These are phyloP conservation scores for Ahaetulla prasina DNA, from an alignment of 2,113 vertebrate genomes.

Conservation along the genomic window DNA sequence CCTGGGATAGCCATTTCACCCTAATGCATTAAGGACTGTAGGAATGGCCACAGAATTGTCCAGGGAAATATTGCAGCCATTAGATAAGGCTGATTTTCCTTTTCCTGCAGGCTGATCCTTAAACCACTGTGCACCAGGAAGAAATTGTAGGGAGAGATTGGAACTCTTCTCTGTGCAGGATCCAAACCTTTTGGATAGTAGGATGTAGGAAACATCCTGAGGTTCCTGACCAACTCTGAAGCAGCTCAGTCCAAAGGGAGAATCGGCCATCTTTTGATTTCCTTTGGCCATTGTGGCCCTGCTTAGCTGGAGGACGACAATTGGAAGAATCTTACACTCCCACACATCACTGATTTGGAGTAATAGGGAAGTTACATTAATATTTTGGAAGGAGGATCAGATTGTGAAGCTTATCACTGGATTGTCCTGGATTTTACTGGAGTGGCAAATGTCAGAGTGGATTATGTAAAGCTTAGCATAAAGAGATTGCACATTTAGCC, in stretches of 20 bases:
- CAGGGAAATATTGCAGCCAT: not conserved
- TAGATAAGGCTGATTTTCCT: not conserved
- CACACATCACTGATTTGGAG: not conserved
- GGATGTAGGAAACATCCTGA: not conserved
- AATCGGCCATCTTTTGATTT: not conserved
- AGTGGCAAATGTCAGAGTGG: not conserved
- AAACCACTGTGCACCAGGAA: not conserved
- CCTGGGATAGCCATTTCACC: not conserved
- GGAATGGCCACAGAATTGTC: not conserved
- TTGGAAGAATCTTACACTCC: not conserved
- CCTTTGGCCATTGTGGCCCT: not conserved
- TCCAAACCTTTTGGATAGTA: not conserved
- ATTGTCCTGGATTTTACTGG: not conserved
- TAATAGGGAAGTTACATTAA: not conserved
- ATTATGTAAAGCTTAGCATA: not conserved
- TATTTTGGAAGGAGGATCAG: not conserved
- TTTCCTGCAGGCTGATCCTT: not conserved
- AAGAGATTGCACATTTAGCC: not conserved
- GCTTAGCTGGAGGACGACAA: not conserved
- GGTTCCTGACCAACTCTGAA: not conserved
- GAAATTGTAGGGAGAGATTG: not conserved
- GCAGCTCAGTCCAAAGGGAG: not conserved
- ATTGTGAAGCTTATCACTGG: not conserved
- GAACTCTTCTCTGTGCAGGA: not conserved
- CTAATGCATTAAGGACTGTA: not conserved